Conservation (phyloP, 2,113 vertebrate species). For the Mobula hypostoma region DNA sequence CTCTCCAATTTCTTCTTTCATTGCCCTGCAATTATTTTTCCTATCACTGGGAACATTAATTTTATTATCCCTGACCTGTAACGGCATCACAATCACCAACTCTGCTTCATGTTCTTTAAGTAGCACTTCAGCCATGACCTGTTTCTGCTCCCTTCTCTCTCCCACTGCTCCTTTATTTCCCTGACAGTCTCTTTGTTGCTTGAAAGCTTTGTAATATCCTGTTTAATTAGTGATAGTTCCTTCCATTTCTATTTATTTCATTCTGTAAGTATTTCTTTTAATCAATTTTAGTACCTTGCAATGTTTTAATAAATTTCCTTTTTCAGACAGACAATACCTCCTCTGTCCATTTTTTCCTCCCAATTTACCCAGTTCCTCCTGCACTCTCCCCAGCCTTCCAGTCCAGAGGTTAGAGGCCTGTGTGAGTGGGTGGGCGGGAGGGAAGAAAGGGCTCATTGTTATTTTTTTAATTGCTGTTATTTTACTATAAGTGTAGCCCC, state of each 20-base stretch:
- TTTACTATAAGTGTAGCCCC: too few species aligned
- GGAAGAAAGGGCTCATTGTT: too few species aligned
- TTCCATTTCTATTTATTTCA: too few species aligned
- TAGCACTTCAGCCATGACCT: neutral
- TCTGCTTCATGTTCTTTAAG: neutral
- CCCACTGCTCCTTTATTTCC: too few species aligned
- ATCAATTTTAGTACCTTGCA: neutral
- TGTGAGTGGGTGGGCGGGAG: too few species aligned
- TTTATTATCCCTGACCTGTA: neutral
- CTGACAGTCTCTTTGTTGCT: neutral
- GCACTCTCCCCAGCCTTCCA: too few species aligned
- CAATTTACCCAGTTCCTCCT: too few species aligned
- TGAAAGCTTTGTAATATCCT: neutral
- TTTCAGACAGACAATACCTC: too few species aligned
- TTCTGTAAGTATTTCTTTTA: neutral
- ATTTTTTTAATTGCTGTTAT: too few species aligned
- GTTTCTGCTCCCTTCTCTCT: neutral
- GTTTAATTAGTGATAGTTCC: neutral
- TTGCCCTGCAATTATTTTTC: neutral
- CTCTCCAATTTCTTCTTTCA: conserved; percentile 13
- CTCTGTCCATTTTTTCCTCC: too few species aligned
- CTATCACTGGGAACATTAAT: neutral
- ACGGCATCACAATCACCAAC: neutral
- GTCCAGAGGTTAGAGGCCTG: too few species aligned
- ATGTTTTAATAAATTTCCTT: neutral